Evolutionary conservation across 1,140 invertebrate species (phyloP).

Genomic region (Zaprionus vittiger): DNA sequence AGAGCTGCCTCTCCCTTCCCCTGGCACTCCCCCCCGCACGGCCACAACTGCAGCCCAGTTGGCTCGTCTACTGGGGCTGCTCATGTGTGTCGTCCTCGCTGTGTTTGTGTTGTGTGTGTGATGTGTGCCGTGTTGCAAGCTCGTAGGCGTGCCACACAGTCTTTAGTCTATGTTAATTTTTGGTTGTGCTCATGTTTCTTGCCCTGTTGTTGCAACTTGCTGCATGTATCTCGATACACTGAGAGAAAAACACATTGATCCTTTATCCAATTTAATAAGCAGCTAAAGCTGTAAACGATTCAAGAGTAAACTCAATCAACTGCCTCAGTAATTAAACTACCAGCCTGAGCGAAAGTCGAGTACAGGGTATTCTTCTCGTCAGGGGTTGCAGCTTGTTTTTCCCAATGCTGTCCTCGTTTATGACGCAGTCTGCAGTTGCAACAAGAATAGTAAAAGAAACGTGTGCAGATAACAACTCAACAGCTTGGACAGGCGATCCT

Average conservation of each 20-base stretch:
- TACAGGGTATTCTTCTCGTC: background rate
- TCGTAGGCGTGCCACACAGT: constrained; percentile 61
- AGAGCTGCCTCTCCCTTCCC: background rate
- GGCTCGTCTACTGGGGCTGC: constrained; percentile 50
- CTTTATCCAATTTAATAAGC: background rate
- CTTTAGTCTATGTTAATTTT: constrained; percentile 76
- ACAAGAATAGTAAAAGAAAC: constrained; percentile 63
- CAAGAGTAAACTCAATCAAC: background rate
- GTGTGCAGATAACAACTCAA: constrained; percentile 66
- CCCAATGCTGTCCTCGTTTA: constrained; percentile 51
- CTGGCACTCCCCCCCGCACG: background rate
- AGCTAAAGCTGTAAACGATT: background rate
- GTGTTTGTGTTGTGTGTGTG: constrained; percentile 45
- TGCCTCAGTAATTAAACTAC: background rate
- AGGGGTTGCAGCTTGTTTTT: background rate
- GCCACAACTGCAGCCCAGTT: constrained; percentile 18
- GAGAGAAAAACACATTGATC: background rate
- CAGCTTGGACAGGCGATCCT: constrained; percentile 46
- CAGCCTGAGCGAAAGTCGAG: background rate
- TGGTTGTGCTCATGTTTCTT: constrained; percentile 58
- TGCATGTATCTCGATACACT: constrained; percentile 15
- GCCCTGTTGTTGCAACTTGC: constrained; percentile 42
- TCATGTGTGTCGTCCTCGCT: constrained; percentile 9
- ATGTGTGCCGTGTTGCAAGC: constrained; percentile 44
- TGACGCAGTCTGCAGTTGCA: constrained; percentile 49